Percentiles rank a stretch among this genome's conserved stretches.
These are phyloP conservation scores for Eurystomus glaucurus DNA, from an alignment of 2,797 vertebrate genomes.

Conservation along the genomic window DNA sequence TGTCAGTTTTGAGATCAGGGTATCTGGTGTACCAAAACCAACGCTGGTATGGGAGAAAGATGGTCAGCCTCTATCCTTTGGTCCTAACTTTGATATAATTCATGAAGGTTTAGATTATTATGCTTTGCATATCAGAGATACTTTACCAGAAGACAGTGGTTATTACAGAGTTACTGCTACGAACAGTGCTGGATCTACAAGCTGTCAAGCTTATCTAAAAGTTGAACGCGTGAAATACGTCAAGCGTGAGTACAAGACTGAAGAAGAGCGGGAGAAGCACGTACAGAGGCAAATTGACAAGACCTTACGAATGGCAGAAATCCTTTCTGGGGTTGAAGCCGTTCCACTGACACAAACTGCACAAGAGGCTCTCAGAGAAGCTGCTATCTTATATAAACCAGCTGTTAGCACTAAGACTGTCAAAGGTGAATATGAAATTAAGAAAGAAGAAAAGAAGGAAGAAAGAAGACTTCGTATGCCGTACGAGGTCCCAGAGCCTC, in stretches of 20 bases:
- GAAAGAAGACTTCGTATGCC: constrained; percentile 96
- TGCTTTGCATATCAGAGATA: constrained; percentile 94
- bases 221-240: constrained; percentile 92
- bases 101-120: constrained; percentile 98
- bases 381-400: constrained; percentile 94
- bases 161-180: constrained; percentile 97
- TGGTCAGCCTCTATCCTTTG: constrained; percentile 91
- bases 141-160: constrained; percentile 95
- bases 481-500: constrained; percentile 92
- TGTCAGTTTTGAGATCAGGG: constrained; percentile 95
- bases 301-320: constrained; percentile 94
- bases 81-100: constrained; percentile 94
- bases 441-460: constrained; percentile 92
- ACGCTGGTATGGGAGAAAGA: constrained; percentile 97
- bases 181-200: constrained; percentile 96
- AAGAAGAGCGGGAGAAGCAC: constrained; percentile 87
- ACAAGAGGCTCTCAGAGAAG: constrained; percentile 94
- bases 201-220: constrained; percentile 95
- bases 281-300: constrained; percentile 92
- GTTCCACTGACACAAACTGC: constrained; percentile 92
- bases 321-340: constrained; percentile 90
- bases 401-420: constrained; percentile 93
- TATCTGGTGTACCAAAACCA: constrained; percentile 92
- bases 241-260: constrained; percentile 90
- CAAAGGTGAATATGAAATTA: constrained; percentile 92